phyloP scores from a whole-genome alignment of 1,140 invertebrate genomes.

The Colletes latitarsis region DNA sequence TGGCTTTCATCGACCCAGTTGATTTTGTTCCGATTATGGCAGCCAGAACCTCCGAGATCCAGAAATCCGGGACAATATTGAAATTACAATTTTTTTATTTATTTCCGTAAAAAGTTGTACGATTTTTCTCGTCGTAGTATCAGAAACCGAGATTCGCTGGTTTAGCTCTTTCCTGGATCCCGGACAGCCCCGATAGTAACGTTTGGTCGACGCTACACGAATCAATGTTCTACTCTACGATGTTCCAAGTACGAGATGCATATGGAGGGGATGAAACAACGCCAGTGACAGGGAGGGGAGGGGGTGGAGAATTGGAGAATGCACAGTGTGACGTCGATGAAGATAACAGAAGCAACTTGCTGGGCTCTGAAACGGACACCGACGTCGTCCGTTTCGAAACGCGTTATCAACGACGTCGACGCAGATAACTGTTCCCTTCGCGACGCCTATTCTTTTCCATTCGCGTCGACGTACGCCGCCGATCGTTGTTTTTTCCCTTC shows the following conservation, averaged over 20 bases:
- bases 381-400: constrained; percentile 5
- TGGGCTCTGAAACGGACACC: constrained; percentile 41
- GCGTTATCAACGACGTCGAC: constrained; percentile 41
- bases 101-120: too few relatives aligned
- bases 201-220: constrained; percentile 67
- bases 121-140: too few relatives aligned
- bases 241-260: constrained; percentile 56
- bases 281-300: constrained; percentile 2
- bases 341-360: constrained; percentile 49
- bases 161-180: too few relatives aligned
- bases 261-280: constrained; percentile 42
- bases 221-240: constrained; percentile 76
- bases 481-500: neutral
- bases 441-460: constrained; percentile 1
- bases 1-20: too few relatives aligned
- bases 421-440: constrained; percentile 42
- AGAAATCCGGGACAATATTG: too few relatives aligned
- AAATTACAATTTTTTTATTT: too few relatives aligned
- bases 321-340: constrained; percentile 36
- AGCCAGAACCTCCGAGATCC: too few relatives aligned
- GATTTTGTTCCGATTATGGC: too few relatives aligned
- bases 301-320: constrained; percentile 11
- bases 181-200: too few relatives aligned
- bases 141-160: too few relatives aligned
- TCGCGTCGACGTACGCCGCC: neutral